These are phyloP conservation scores for Pseudochaenichthys georgianus DNA, from an alignment of 2,797 vertebrate genomes.

Conservation along the genomic window DNA sequence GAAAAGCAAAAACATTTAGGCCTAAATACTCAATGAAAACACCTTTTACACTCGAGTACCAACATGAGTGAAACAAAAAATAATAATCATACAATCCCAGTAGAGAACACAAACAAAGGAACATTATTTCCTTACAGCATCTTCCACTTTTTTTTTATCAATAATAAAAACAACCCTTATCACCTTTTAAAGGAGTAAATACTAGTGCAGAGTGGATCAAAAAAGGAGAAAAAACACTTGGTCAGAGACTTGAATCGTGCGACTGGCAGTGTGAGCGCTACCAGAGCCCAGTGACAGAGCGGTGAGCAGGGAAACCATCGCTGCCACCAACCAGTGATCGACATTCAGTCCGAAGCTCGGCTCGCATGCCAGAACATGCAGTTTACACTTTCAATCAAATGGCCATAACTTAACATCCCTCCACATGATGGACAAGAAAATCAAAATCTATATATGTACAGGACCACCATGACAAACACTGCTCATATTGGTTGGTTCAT, in stretches of 20 bases:
- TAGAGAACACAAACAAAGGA: conserved; percentile 42
- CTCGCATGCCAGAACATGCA: conserved; percentile 59
- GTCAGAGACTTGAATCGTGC: conserved; percentile 59
- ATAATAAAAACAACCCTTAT: conserved; percentile 50
- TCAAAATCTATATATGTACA: conserved; percentile 69
- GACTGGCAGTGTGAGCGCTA: conserved; percentile 59
- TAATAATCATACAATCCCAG: conserved; percentile 47
- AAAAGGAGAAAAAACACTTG: conserved; percentile 43
- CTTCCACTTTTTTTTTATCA: conserved; percentile 42
- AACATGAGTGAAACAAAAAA: conserved; percentile 62
- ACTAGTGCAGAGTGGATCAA: conserved; percentile 75
- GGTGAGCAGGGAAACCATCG: conserved; percentile 53
- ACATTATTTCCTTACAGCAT: conserved; percentile 51
- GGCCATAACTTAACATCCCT: conserved; percentile 72
- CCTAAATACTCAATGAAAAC: conserved; percentile 55
- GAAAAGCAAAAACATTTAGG: conserved; percentile 63
- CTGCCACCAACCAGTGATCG: conserved; percentile 80
- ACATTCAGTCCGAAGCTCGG: conserved; percentile 71
- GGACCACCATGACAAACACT: conserved; percentile 77
- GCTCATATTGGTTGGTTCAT: conserved; percentile 76
- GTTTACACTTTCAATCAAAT: conserved; percentile 65
- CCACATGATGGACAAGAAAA: conserved; percentile 58
- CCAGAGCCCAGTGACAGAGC: conserved; percentile 67
- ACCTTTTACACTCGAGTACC: conserved; percentile 64
- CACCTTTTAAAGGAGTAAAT: conserved; percentile 58